These are phyloP conservation scores for Scolopax rusticola DNA, from an alignment of 2,797 vertebrate genomes.

Conservation along the genomic window DNA sequence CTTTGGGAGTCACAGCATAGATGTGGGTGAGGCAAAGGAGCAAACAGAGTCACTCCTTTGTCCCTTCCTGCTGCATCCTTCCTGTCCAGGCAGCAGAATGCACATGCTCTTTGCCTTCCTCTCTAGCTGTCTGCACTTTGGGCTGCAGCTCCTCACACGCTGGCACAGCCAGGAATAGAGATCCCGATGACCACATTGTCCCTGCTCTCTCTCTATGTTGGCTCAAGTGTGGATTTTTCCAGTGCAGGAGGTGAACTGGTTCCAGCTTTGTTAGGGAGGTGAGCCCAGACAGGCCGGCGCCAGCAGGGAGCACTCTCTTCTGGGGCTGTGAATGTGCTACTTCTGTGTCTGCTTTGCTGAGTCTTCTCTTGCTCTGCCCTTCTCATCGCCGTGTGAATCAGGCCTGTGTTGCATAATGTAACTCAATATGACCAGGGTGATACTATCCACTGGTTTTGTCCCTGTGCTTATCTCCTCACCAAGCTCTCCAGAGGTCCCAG, in stretches of 20 bases:
- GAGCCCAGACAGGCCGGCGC: slow-evolving; percentile 24
- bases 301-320: not conserved
- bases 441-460: not conserved
- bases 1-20: not conserved
- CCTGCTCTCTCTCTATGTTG: not conserved
- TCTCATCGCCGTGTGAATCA: not conserved
- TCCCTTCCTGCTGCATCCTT: not conserved
- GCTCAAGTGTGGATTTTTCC: not conserved
- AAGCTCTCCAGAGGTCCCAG: not conserved
- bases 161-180: not conserved
- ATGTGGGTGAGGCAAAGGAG: not conserved
- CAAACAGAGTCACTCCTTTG: not conserved
- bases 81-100: not conserved
- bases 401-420: not conserved
- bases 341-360: not conserved
- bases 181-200: not conserved
- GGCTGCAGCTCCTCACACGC: rapidly evolving
- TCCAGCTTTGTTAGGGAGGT: not conserved
- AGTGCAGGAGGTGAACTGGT: not conserved
- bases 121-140: not conserved
- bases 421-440: not conserved
- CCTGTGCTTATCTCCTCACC: not conserved
- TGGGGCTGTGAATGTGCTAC: not conserved
- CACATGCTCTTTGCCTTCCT: not conserved
- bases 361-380: slow-evolving; percentile 5